Percentiles rank a stretch among this genome's conserved stretches.
phyloP scores from a whole-genome alignment of 2,888 invertebrate genomes.

The Eupithecia centaureata region DNA sequence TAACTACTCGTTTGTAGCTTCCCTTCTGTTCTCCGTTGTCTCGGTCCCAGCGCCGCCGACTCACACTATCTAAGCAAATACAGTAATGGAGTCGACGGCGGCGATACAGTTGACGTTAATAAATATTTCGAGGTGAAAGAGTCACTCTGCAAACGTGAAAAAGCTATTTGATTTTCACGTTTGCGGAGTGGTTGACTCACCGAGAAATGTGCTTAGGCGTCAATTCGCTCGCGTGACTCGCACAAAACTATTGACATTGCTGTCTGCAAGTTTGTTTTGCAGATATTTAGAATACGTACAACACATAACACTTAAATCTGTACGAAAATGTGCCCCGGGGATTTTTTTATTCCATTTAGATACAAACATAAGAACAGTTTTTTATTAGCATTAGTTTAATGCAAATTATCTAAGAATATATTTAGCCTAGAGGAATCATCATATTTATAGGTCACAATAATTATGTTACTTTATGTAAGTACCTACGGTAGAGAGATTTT shows the following conservation, averaged over 20 bases:
- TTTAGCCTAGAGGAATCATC: too few relatives aligned
- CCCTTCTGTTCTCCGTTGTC: slow-evolving; percentile 5
- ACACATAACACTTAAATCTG: neutral
- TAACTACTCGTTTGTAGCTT: too few relatives aligned
- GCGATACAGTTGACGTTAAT: slow-evolving; percentile 52
- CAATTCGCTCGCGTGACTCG: slow-evolving; percentile 21
- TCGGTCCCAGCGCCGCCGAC: slow-evolving; percentile 39
- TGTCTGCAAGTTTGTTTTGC: slow-evolving; percentile 4
- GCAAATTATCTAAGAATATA: too few relatives aligned
- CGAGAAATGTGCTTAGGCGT: slow-evolving; percentile 24
- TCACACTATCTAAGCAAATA: slow-evolving; percentile 61
- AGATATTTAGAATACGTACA: slow-evolving; percentile 7
- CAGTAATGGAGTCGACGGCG: slow-evolving; percentile 60
- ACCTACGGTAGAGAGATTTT: too few relatives aligned
- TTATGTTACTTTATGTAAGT: too few relatives aligned
- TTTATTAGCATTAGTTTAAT: too few relatives aligned
- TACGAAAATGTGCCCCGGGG: neutral
- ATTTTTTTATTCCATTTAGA: neutral
- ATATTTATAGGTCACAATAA: too few relatives aligned
- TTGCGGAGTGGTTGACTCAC: slow-evolving; percentile 21
- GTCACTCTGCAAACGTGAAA: too few relatives aligned
- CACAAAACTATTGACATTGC: slow-evolving; percentile 13
- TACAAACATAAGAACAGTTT: too few relatives aligned
- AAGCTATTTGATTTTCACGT: slow-evolving; percentile 40
- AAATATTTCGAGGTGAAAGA: slow-evolving; percentile 42